These are phyloP conservation scores for Toxotes jaculatrix DNA, from an alignment of 2,113 vertebrate genomes.

Conservation along the genomic window DNA sequence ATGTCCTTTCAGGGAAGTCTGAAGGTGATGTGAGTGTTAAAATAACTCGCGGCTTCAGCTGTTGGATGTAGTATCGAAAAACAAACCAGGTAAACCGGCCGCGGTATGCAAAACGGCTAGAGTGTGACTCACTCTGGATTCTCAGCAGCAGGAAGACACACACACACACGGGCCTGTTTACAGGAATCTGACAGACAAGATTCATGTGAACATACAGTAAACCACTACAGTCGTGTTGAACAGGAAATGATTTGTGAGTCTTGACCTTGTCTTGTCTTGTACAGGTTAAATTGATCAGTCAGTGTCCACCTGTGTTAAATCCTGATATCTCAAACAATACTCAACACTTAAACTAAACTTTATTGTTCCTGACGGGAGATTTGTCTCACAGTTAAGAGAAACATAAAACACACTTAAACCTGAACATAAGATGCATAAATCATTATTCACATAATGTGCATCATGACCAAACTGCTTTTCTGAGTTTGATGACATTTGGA, in stretches of 20 bases:
- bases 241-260: neutral
- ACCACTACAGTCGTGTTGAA: neutral
- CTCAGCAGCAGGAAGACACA: neutral
- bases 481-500: no score
- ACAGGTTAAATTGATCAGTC: neutral
- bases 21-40: neutral
- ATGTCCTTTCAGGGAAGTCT: neutral
- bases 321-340: neutral
- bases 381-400: no score
- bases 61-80: constrained; percentile 1
- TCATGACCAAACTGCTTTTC: no score
- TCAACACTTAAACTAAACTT: neutral
- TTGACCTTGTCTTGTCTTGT: neutral
- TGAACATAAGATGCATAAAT: neutral
- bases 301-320: neutral
- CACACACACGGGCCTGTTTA: neutral
- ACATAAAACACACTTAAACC: no score
- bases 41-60: neutral
- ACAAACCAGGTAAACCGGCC: constrained; percentile 23
- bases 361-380: neutral
- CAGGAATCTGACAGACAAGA: neutral
- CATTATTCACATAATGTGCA: neutral
- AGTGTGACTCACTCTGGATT: neutral
- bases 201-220: neutral
- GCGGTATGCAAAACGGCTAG: constrained; percentile 30